Percentiles rank a stretch among this genome's conserved stretches.
phyloP scores from a whole-genome alignment of 2,888 invertebrate species.

The Pyrrhosoma nymphula region DNA sequence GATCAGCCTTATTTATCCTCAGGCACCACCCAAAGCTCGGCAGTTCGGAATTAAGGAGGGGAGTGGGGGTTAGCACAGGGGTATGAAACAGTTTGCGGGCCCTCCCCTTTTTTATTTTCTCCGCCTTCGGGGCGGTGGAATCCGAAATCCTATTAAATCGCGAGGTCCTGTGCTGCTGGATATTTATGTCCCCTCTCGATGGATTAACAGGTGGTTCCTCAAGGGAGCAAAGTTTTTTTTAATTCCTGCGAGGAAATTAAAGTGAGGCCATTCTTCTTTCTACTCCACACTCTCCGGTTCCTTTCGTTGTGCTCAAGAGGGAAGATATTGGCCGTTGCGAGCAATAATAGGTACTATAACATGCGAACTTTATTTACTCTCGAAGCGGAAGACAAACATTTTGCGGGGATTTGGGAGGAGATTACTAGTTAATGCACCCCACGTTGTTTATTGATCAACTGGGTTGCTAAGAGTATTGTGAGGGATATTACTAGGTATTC shows the following conservation, averaged over 20 bases:
- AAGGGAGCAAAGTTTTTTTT: neutral
- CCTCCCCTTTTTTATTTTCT: no score
- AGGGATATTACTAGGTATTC: no score
- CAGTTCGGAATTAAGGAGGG: neutral
- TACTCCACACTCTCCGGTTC: neutral
- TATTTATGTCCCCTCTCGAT: neutral
- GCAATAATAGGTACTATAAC: no score
- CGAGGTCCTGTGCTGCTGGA: neutral
- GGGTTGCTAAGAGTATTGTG: no score
- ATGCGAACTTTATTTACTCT: no score
- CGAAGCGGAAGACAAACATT: no score
- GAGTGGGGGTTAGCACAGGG: neutral
- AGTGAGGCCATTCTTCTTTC: neutral
- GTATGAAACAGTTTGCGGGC: neutral
- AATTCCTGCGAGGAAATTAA: neutral
- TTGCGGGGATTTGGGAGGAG: no score
- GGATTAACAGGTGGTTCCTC: conserved; percentile 12
- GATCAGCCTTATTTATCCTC: no score
- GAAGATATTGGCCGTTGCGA: neutral
- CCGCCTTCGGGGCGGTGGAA: neutral
- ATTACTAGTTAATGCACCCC: no score
- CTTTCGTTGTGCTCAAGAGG: neutral
- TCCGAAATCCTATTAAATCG: neutral
- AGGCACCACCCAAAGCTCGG: neutral
- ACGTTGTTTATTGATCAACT: no score